Percentiles rank a stretch among this genome's conserved stretches.
Conservation (phyloP, 2,113 vertebrate species). For the Hemichromis elongatus region DNA sequence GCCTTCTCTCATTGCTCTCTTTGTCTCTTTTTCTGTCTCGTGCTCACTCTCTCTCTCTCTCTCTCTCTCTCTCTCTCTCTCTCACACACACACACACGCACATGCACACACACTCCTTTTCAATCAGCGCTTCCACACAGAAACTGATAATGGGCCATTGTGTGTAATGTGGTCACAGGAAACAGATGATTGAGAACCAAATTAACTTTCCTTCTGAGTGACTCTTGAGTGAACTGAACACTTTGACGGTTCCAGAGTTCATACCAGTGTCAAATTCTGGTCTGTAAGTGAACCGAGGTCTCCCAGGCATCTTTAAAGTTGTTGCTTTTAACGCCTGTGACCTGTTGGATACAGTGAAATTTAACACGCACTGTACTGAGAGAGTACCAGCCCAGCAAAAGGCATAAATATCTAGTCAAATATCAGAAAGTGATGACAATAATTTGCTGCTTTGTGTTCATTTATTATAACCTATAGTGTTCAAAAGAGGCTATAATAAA, state of each 20-base stretch:
- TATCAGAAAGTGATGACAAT: not conserved
- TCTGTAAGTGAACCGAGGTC: not conserved
- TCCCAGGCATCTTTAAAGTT: not conserved
- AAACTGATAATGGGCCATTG: slow-evolving; percentile 44
- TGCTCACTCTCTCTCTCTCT: not conserved
- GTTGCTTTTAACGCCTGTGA: not conserved
- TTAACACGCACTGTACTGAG: not conserved
- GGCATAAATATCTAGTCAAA: not conserved
- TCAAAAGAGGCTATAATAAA: not conserved
- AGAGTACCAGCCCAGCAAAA: not conserved
- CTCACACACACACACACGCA: fast-evolving
- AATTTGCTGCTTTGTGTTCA: not conserved
- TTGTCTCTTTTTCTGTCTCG: not conserved
- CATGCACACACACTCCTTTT: not conserved
- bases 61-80: not conserved
- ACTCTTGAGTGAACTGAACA: slow-evolving; percentile 45
- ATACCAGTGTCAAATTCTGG: slow-evolving; percentile 33
- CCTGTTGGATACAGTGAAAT: not conserved
- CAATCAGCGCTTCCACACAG: slow-evolving; percentile 27
- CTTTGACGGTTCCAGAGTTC: not conserved
- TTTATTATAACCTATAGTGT: not conserved
- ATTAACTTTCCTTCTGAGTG: slow-evolving; percentile 58
- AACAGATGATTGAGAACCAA: slow-evolving; percentile 52
- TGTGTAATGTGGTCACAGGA: slow-evolving; percentile 14
- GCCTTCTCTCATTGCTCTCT: not conserved